Evolutionary conservation across 2,888 invertebrate genomes (phyloP).

Genomic region (Sialis fuliginosa): DNA sequence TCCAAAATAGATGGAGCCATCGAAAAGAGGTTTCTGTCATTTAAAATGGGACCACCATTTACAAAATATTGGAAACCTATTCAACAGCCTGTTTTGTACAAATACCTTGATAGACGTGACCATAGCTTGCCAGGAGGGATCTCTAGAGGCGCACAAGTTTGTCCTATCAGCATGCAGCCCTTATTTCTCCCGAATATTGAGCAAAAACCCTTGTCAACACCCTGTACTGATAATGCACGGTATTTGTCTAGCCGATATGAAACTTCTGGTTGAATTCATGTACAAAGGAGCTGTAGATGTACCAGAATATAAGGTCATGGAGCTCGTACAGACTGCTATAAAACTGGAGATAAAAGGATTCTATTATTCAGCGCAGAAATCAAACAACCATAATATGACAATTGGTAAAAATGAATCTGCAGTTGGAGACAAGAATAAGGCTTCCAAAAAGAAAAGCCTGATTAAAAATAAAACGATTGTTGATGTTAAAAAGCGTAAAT

Average conservation of each 20-base stretch:
- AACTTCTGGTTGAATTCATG: slow-evolving; percentile 4
- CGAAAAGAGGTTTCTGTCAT: slow-evolving; percentile 13
- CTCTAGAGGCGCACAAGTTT: slow-evolving; percentile 15
- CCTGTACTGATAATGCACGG: slow-evolving; percentile 23
- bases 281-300: slow-evolving; percentile 2
- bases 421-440: background rate
- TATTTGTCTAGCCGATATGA: background rate
- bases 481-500: background rate
- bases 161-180: slow-evolving; percentile 22
- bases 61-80: slow-evolving; percentile 14
- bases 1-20: slow-evolving; percentile 1
- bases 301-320: background rate
- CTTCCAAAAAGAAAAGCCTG: background rate
- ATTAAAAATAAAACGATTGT: background rate
- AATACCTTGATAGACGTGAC: slow-evolving; percentile 16
- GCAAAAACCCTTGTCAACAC: slow-evolving; percentile 22
- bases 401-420: background rate
- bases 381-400: background rate
- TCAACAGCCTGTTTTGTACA: slow-evolving; percentile 14
- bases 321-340: slow-evolving; percentile 1
- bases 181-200: slow-evolving; percentile 21
- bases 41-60: slow-evolving; percentile 17
- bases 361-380: background rate
- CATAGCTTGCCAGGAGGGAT: slow-evolving; percentile 14
- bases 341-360: slow-evolving; percentile 3